These are phyloP conservation scores for Girardinus metallicus DNA, from an alignment of 2,797 vertebrate genomes.

Conservation along the genomic window DNA sequence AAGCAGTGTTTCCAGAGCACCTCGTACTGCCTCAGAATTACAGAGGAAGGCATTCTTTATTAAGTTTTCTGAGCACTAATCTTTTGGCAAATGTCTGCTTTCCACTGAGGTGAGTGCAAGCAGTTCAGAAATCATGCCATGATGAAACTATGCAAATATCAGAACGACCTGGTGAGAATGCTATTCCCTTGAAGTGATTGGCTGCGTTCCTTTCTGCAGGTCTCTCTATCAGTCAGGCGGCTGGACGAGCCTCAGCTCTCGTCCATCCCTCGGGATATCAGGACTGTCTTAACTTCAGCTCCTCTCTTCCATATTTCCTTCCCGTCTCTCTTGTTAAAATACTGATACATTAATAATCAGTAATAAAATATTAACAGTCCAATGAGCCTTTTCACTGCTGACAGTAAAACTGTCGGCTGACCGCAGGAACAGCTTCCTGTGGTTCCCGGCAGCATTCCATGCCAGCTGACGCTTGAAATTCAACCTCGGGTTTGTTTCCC, in stretches of 20 bases:
- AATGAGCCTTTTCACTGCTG: background rate
- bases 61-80: background rate
- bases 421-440: constrained; percentile 2
- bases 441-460: background rate
- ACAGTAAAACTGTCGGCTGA: background rate
- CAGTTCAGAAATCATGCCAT: background rate
- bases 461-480: background rate
- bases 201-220: background rate
- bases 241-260: background rate
- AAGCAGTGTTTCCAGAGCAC: background rate
- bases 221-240: no score
- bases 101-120: background rate
- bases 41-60: background rate
- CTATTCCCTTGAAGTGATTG: background rate
- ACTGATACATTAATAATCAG: background rate
- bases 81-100: background rate
- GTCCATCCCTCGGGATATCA: background rate
- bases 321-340: background rate
- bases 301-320: background rate
- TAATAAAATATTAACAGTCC: constrained; percentile 1
- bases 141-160: background rate
- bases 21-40: background rate
- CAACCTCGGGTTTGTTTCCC: background rate
- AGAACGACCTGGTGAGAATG: background rate
- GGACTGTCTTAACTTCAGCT: background rate